These are phyloP conservation scores for Lepidothrix coronata DNA, from an alignment of 2,113 vertebrate species.

Conservation along the genomic window DNA sequence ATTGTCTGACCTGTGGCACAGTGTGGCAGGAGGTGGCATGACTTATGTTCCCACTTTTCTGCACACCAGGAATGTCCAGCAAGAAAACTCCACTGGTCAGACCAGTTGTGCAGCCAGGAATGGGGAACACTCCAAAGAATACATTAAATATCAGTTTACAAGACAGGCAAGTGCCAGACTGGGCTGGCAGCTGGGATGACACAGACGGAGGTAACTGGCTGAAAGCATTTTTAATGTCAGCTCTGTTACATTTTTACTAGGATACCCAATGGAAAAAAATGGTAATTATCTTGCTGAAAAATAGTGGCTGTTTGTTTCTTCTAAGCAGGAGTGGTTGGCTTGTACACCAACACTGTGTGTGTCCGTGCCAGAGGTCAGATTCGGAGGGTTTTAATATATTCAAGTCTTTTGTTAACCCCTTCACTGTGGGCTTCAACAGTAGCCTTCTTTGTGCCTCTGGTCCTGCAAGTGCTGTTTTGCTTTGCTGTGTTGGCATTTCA, in stretches of 20 bases:
- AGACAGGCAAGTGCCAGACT: neutral
- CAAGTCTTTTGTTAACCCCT: conserved; percentile 10
- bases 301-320: conserved; percentile 56
- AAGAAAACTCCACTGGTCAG: neutral
- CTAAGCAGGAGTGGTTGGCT: conserved; percentile 10
- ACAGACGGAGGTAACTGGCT: neutral
- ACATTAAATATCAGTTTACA: neutral
- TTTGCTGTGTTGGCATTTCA: neutral
- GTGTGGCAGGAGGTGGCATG: neutral
- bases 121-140: neutral
- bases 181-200: neutral
- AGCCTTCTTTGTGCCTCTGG: neutral
- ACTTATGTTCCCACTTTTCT: neutral
- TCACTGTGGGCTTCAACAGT: neutral
- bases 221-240: neutral
- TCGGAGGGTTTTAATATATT: neutral
- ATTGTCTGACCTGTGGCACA: accelerated
- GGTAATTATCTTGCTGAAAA: conserved; percentile 16
- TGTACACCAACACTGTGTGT: neutral
- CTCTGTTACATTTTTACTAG: conserved; percentile 31
- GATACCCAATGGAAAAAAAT: conserved; percentile 38
- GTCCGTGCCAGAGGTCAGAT: conserved; percentile 38
- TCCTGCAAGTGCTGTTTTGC: neutral
- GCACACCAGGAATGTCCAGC: neutral
- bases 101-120: neutral